Conservation (phyloP, 2,797 vertebrate genomes). For the Gymnoscopelus braueri region DNA sequence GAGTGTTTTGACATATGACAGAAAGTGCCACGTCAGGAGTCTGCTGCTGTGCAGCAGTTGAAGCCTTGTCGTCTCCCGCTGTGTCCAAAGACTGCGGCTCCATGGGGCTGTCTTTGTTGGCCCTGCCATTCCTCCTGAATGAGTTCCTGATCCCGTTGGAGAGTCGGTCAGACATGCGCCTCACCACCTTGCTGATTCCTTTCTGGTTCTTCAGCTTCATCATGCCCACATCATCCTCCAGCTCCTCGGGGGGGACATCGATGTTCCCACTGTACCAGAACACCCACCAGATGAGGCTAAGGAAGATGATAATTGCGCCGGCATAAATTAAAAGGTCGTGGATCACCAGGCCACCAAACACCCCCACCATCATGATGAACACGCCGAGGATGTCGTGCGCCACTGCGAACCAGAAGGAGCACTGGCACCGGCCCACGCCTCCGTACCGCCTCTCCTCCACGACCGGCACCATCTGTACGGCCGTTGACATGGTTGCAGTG, state of each 20-base stretch:
- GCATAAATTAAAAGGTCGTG: slow-evolving; percentile 90
- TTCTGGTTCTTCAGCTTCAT: slow-evolving; percentile 57
- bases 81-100: not conserved
- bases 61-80: slow-evolving; percentile 15
- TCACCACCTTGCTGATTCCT: slow-evolving; percentile 65
- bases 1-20: slow-evolving; percentile 38
- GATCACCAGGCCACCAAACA: slow-evolving; percentile 83
- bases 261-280: slow-evolving; percentile 96
- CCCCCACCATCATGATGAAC: slow-evolving; percentile 84
- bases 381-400: slow-evolving; percentile 86
- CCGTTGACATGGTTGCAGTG: slow-evolving; percentile 55
- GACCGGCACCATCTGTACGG: slow-evolving; percentile 40
- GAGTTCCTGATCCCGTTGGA: slow-evolving; percentile 72
- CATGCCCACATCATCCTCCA: slow-evolving; percentile 82
- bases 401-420: slow-evolving; percentile 91
- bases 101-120: not conserved
- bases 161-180: slow-evolving; percentile 74
- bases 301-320: slow-evolving; percentile 89
- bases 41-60: slow-evolving; percentile 10
- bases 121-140: slow-evolving; percentile 54
- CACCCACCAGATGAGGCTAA: slow-evolving; percentile 95
- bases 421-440: slow-evolving; percentile 87
- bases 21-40: slow-evolving; percentile 45
- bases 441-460: slow-evolving; percentile 69
- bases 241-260: slow-evolving; percentile 85